These are phyloP conservation scores for Stenotaenia linearis DNA, from an alignment of 2,888 invertebrate species.

Conservation along the genomic window DNA sequence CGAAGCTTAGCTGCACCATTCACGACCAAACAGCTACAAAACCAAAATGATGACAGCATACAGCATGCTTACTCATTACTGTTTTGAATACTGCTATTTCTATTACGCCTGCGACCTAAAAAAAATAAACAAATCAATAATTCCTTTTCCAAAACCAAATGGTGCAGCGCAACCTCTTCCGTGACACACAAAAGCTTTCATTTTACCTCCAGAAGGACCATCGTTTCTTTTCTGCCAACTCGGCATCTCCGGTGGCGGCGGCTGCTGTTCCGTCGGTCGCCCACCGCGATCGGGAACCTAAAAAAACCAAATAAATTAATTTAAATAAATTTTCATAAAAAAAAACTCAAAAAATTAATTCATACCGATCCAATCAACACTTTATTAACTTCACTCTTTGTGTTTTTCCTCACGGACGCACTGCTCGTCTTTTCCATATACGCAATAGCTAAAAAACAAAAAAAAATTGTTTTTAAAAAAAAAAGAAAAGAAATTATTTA, in stretches of 20 bases:
- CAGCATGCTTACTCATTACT: background rate
- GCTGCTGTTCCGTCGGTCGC: slow-evolving; percentile 79
- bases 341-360: background rate
- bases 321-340: background rate
- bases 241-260: slow-evolving; percentile 96
- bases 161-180: background rate
- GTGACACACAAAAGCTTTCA: background rate
- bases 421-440: slow-evolving; percentile 89
- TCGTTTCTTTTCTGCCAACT: slow-evolving; percentile 69
- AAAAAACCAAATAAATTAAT: background rate
- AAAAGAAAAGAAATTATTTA: background rate
- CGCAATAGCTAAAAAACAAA: slow-evolving; percentile 56
- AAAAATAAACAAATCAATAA: background rate
- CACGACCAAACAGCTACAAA: background rate
- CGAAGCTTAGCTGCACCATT: background rate
- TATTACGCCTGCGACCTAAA: background rate
- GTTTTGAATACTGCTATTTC: background rate
- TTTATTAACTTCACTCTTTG: slow-evolving; percentile 74
- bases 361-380: slow-evolving; percentile 75
- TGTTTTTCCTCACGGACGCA: slow-evolving; percentile 76
- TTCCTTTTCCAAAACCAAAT: background rate
- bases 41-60: background rate
- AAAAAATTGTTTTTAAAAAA: background rate
- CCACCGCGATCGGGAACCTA: slow-evolving; percentile 93
- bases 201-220: slow-evolving; percentile 32